Base-by-base conservation (phyloP, 2,888 invertebrate genomes). In the Spodoptera exigua region DNA sequence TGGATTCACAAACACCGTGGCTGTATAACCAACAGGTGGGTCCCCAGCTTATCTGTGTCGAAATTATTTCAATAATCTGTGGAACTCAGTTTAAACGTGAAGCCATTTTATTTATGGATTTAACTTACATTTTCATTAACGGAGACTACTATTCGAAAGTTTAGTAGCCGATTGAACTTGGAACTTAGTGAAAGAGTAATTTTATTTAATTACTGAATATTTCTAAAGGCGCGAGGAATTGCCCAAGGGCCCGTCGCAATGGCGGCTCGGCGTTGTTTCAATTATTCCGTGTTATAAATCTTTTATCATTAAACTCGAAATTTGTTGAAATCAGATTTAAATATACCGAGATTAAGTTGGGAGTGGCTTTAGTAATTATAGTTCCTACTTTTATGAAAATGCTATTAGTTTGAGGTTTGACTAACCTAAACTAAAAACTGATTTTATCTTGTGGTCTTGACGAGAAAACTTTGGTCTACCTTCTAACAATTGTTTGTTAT, bases 241-340 rank as follows among this genome's bases (percentile, higher is more conserved):
- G 41, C 54, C 36, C 16, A 12, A 41, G 54, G 51, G 32, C 21
- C n/a, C 17, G 40, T n/a, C 14, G 12, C 27, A 11, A 39, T n/a
- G 21, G 35, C 32, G 18, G 34, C 40, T 13, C 16, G 37, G 32
- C 16, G 16, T n/a, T 51, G 49, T 51, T 65, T 47, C 36, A 66
- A 71, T 71, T 66, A 54, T 66, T 71, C 7, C 4, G 39, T 27
- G 66, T 51, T 51, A 71, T 51, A 66, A 68, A 72, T 60, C 47
- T 60, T 68, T 54, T 11, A 27, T 47, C 2, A 32, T 47, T 66
- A 17, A 37, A 17, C 34, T 44, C 21, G 17, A 27, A 47, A 37
- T 65, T 71, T 34, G 14, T 32, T 44, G 11, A 40, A 59, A 43
- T 49, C 32, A 18, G 71, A 48, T 58, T 53, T 37, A 45, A 52